Evolutionary conservation across 2,797 vertebrate species (phyloP).

Genomic region (Enteromius mattozi): DNA sequence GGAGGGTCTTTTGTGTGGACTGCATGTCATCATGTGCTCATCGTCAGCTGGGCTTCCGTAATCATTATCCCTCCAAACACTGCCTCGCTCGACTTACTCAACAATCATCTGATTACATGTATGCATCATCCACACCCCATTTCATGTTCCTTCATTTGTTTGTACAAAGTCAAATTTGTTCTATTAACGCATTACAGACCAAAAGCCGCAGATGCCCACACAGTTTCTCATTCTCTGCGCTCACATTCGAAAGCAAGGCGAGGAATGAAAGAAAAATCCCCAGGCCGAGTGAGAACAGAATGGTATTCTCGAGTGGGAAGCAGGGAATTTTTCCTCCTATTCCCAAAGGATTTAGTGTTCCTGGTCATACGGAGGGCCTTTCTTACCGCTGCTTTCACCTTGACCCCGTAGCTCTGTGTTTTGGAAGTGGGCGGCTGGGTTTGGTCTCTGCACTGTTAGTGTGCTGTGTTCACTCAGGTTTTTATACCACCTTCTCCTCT

Average conservation of each 20-base stretch:
- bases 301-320: constrained; percentile 57
- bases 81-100: constrained; percentile 68
- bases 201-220: constrained; percentile 2
- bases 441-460: constrained; percentile 21
- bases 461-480: not conserved
- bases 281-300: constrained; percentile 33
- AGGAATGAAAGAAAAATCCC: constrained; percentile 41
- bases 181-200: not conserved
- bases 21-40: constrained; percentile 59
- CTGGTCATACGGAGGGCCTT: constrained; percentile 36
- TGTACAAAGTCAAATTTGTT: not conserved
- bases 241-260: not conserved
- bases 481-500: constrained; percentile 24
- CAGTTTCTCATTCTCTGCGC: constrained; percentile 5
- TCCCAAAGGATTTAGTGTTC: constrained; percentile 46
- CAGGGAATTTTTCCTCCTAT: constrained; percentile 51
- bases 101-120: constrained; percentile 29
- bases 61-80: constrained; percentile 66
- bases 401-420: constrained; percentile 37
- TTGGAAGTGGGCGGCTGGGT: constrained; percentile 5
- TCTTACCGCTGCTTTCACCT: constrained; percentile 43
- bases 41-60: constrained; percentile 59
- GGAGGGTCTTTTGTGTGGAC: constrained; percentile 56
- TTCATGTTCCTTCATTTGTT: not conserved
- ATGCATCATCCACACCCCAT: not conserved